These are phyloP conservation scores for human DNA, from an alignment of 2,113 vertebrate species.

Conservation along the genomic window DNA sequence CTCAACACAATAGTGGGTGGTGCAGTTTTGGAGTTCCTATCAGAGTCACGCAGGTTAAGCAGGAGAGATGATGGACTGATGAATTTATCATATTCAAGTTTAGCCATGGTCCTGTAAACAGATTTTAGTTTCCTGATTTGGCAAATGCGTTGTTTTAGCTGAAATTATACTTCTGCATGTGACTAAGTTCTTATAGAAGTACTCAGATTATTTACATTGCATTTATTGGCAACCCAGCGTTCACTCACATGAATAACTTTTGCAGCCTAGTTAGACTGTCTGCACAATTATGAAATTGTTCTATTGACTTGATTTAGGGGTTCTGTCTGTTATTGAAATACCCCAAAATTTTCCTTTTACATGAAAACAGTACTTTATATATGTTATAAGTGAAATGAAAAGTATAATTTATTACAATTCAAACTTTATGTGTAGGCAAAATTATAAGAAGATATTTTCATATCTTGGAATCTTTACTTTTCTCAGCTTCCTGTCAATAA, in stretches of 20 bases:
- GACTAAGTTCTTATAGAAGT: not conserved
- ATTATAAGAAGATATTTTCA: constrained; percentile 14
- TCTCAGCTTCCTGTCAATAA: not conserved
- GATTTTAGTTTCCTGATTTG: not conserved
- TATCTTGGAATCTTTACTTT: not conserved
- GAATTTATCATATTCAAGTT: not conserved
- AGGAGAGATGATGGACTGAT: not conserved
- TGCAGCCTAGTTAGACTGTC: not conserved
- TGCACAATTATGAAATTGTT: not conserved
- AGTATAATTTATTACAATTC: not conserved
- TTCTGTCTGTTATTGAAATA: not conserved
- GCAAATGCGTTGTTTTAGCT: not conserved
- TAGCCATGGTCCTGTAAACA: not conserved
- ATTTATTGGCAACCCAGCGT: constrained; percentile 2
- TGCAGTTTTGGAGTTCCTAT: not conserved
- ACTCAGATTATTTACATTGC: not conserved
- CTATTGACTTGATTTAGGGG: not conserved
- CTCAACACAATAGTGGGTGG: not conserved
- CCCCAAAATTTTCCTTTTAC: not conserved
- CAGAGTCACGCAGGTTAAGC: not conserved
- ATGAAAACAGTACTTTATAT: not conserved
- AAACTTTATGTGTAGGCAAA: not conserved
- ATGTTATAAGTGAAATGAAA: not conserved
- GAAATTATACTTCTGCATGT: not conserved
- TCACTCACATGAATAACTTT: not conserved